Evolutionary conservation across 2,888 invertebrate genomes (phyloP).

Genomic region (Rhorus exstirpatorius): DNA sequence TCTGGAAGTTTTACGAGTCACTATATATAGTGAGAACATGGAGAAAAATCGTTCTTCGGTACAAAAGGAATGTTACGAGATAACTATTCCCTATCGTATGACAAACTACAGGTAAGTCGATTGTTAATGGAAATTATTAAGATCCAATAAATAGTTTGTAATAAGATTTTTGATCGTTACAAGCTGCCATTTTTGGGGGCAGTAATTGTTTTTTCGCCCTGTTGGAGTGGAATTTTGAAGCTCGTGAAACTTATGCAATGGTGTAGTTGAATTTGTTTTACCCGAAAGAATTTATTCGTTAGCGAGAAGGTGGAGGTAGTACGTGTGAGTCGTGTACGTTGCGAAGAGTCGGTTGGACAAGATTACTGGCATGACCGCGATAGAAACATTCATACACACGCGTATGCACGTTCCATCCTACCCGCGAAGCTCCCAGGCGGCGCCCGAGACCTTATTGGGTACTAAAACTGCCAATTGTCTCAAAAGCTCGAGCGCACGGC

Average conservation of each 20-base stretch:
- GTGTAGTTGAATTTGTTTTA: background rate
- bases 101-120: background rate
- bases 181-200: background rate
- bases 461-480: constrained; percentile 85
- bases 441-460: constrained; percentile 78
- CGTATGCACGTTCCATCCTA: constrained; percentile 1
- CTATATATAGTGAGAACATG: too few relatives aligned
- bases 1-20: too few relatives aligned
- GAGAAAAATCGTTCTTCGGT: too few relatives aligned
- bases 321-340: constrained; percentile 43
- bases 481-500: constrained; percentile 82
- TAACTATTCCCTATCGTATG: background rate
- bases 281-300: background rate
- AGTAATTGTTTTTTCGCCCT: background rate
- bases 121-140: background rate
- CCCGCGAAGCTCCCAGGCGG: constrained; percentile 64
- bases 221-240: background rate
- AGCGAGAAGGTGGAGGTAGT: background rate
- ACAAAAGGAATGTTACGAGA: background rate
- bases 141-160: background rate
- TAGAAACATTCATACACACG: constrained; percentile 22
- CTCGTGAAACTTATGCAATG: background rate
- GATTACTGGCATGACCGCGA: constrained; percentile 45
- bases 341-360: constrained; percentile 10
- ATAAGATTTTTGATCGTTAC: background rate